phyloP scores from a whole-genome alignment of 2,888 invertebrate genomes.

The Melinaea marsaeus region DNA sequence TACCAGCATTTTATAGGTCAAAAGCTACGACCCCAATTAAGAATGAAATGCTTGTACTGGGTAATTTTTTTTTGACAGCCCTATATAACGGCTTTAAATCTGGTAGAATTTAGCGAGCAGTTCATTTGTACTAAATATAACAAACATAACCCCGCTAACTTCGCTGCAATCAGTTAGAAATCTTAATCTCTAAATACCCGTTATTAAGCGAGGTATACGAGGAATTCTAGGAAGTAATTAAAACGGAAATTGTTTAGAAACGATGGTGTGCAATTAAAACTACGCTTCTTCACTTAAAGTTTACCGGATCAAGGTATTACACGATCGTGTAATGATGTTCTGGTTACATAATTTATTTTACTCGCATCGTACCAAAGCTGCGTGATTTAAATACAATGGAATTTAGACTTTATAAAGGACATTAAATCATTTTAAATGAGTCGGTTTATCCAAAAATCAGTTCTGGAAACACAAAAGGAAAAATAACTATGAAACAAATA shows the following conservation, averaged over 20 bases:
- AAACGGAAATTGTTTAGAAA: slow-evolving; percentile 5
- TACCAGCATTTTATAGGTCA: too few species aligned
- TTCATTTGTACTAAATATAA: not conserved
- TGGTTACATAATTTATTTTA: not conserved
- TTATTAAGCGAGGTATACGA: slow-evolving; percentile 7
- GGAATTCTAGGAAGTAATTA: not conserved
- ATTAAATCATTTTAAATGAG: slow-evolving; percentile 5
- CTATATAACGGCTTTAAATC: too few species aligned
- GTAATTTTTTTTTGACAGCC: too few species aligned
- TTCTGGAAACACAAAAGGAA: not conserved
- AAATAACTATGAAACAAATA: not conserved
- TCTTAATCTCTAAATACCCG: slow-evolving; percentile 2
- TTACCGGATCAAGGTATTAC: slow-evolving; percentile 1
- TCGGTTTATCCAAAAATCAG: not conserved
- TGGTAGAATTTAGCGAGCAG: too few species aligned
- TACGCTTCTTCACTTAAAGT: not conserved
- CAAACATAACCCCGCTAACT: not conserved
- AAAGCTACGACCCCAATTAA: too few species aligned
- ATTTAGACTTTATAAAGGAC: not conserved
- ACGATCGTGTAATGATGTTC: not conserved
- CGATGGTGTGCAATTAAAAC: not conserved
- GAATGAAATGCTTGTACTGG: too few species aligned
- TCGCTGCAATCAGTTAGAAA: not conserved
- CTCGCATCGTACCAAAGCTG: not conserved
- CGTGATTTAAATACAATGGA: slow-evolving; percentile 3